Evolutionary conservation across 2,888 invertebrate species (phyloP).

Genomic region (Eristalis pertinax): DNA sequence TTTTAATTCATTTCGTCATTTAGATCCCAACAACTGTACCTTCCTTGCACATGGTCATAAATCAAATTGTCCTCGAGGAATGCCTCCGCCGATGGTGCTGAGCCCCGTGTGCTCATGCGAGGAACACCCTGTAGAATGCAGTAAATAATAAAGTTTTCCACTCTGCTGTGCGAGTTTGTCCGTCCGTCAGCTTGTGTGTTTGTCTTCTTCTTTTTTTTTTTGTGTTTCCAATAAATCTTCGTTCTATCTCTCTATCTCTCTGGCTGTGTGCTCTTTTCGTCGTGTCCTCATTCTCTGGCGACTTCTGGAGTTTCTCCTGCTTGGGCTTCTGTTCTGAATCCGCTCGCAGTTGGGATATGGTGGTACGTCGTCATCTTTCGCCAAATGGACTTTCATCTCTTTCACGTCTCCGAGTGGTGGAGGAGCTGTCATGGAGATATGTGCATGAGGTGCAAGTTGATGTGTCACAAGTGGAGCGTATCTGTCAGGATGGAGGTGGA

Average conservation of each 20-base stretch:
- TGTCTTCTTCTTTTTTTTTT: conserved; percentile 10
- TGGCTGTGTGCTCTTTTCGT: background rate
- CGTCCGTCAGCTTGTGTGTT: conserved; percentile 12
- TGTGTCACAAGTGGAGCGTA: conserved; percentile 47
- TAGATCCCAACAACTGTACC: conserved; percentile 58
- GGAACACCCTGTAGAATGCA: conserved; percentile 56
- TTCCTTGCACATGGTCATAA: conserved; percentile 65
- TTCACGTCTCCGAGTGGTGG: conserved; percentile 1
- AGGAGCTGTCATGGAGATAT: conserved; percentile 41
- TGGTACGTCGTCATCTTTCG: conserved; percentile 37
- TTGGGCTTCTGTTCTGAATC: conserved; percentile 1
- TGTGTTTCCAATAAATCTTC: conserved; percentile 47
- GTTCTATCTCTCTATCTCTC: conserved; percentile 17
- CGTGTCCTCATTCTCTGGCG: background rate
- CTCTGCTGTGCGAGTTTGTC: conserved; percentile 15
- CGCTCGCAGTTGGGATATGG: background rate
- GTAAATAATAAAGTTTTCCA: conserved; percentile 70
- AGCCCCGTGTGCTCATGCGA: conserved; percentile 2
- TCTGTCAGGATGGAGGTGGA: conserved; percentile 28
- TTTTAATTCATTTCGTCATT: conserved; percentile 71
- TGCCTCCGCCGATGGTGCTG: conserved; percentile 5
- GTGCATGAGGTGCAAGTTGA: conserved; percentile 55
- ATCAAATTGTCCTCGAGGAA: conserved; percentile 71
- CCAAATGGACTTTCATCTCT: conserved; percentile 42
- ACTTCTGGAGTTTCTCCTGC: background rate